A percentile compares a stretch with the other conserved stretches of the same genome.
These are phyloP conservation scores for Archips xylosteana DNA, from an alignment of 2,888 invertebrate genomes.

Conservation along the genomic window DNA sequence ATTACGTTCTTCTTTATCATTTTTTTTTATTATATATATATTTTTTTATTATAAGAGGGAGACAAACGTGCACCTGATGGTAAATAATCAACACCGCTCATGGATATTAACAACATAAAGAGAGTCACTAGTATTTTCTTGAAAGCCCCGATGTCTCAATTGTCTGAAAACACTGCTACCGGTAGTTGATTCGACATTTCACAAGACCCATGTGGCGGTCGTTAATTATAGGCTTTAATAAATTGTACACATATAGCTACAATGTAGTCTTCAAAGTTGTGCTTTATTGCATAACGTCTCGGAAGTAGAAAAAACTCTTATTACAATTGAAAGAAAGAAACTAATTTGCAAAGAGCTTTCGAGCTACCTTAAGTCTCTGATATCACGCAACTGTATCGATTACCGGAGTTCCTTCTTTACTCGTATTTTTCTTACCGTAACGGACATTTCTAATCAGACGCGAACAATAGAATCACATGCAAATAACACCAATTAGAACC, in stretches of 20 bases:
- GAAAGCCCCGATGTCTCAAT: no score
- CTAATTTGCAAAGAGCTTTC: slow-evolving; percentile 76
- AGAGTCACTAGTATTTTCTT: no score
- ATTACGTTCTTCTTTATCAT: no score
- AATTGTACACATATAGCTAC: background rate
- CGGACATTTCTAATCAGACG: slow-evolving; percentile 62
- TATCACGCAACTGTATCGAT: slow-evolving; percentile 75
- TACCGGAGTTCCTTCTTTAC: slow-evolving; percentile 49
- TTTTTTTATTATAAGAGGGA: no score
- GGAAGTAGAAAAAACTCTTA: slow-evolving; percentile 50
- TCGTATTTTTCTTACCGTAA: slow-evolving; percentile 60
- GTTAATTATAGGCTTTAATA: background rate
- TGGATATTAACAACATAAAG: no score
- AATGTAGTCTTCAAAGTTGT: background rate
- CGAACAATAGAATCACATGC: slow-evolving; percentile 75
- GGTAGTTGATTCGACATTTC: background rate
- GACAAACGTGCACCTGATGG: no score
- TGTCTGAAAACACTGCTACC: no score
- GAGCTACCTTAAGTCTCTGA: slow-evolving; percentile 63
- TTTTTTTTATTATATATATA: no score
- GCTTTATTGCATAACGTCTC: slow-evolving; percentile 31
- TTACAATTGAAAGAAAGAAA: slow-evolving; percentile 41
- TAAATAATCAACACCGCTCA: no score
- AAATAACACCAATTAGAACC: slow-evolving; percentile 81
- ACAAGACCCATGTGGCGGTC: background rate